Conservation (phyloP, 2,888 invertebrate species). For the Strigamia maritima region DNA sequence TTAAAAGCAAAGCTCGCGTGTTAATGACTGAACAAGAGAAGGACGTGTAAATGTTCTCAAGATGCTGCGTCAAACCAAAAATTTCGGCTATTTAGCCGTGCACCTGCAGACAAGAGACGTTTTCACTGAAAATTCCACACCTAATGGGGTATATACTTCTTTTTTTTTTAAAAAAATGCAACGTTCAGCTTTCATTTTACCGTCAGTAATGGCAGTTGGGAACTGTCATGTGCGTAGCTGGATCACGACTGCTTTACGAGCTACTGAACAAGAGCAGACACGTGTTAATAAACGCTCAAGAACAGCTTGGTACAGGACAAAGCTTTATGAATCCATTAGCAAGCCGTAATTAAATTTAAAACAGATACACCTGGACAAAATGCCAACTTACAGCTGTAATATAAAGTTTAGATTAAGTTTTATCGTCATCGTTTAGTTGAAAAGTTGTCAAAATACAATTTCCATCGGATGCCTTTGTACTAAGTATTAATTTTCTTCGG, state of each 20-base stretch:
- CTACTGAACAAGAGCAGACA: slow-evolving; percentile 7
- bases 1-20: slow-evolving; percentile 32
- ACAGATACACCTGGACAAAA: neutral
- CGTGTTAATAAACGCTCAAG: slow-evolving; percentile 28
- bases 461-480: neutral
- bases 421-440: too few species aligned
- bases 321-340: neutral
- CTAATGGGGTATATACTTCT: neutral
- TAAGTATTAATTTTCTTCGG: neutral
- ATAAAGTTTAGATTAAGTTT: too few species aligned
- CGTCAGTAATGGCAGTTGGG: slow-evolving; percentile 13
- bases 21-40: slow-evolving; percentile 30
- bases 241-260: neutral
- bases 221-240: slow-evolving; percentile 2
- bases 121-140: neutral
- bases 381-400: neutral
- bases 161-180: neutral
- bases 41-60: slow-evolving; percentile 30
- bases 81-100: neutral
- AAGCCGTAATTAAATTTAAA: slow-evolving; percentile 3
- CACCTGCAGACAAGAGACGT: slow-evolving; percentile 7
- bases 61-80: slow-evolving; percentile 4
- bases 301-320: slow-evolving; percentile 9
- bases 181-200: slow-evolving; percentile 9
- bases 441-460: neutral